Evolutionary conservation across 2,113 vertebrate species (phyloP).

Genomic region (Myotis lucifugus): DNA sequence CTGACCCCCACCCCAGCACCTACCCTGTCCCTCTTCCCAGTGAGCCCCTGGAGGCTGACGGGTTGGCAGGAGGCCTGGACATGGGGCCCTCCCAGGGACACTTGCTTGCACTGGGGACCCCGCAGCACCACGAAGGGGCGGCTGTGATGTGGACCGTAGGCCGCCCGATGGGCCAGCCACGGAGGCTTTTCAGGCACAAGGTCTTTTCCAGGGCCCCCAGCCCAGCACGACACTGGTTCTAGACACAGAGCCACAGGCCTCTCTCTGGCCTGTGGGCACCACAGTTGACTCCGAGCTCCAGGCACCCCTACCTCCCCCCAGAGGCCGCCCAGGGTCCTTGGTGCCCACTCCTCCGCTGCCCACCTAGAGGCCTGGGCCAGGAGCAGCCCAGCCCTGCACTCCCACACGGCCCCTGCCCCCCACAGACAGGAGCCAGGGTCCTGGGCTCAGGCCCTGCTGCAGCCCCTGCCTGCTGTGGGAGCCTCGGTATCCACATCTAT

Average conservation of each 20-base stretch:
- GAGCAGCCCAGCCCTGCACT: not conserved
- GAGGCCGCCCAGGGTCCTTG: not conserved
- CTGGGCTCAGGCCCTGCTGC: not conserved
- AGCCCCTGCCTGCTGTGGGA: not conserved
- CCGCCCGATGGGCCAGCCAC: not conserved
- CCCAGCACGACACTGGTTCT: not conserved
- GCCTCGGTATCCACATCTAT: not conserved
- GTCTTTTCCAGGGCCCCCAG: not conserved
- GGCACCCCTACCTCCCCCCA: not conserved
- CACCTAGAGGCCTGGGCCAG: not conserved
- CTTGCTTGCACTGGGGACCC: not conserved
- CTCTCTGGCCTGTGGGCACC: not conserved
- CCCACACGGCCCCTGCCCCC: not conserved
- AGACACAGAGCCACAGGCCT: not conserved
- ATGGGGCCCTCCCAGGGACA: not conserved
- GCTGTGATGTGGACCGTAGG: fast-evolving
- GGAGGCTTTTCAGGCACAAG: not conserved
- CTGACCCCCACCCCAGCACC: not conserved
- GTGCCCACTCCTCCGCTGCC: not conserved
- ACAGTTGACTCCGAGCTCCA: not conserved
- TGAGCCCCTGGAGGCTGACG: not conserved
- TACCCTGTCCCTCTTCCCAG: not conserved
- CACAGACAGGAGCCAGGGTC: not conserved
- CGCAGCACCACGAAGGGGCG: not conserved
- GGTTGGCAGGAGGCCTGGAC: not conserved